These are phyloP conservation scores for human (Homo sapiens) DNA, from an alignment of 2,113 vertebrate genomes.

Conservation along the genomic window DNA sequence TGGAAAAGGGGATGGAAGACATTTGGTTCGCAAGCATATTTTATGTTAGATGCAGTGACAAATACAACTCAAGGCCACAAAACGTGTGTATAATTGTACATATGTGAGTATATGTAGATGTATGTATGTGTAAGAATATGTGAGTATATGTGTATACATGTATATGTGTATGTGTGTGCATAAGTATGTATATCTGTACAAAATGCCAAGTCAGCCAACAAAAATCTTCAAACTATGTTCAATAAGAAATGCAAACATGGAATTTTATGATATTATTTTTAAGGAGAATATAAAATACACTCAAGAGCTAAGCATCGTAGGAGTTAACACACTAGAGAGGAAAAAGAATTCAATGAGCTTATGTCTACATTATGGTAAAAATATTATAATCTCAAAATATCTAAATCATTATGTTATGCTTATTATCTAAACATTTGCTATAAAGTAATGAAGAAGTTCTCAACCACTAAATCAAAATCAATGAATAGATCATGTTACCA, in stretches of 20 bases:
- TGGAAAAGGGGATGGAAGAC: background rate
- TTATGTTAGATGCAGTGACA: background rate
- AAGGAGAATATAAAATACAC: conserved; percentile 34
- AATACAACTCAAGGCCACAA: background rate
- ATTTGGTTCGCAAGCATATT: background rate
- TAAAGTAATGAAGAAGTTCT: background rate
- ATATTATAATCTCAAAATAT: background rate
- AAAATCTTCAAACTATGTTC: conserved; percentile 16
- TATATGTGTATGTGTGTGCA: background rate
- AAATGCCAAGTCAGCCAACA: conserved; percentile 6
- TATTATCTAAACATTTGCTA: background rate
- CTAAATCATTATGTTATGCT: background rate
- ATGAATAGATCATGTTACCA: background rate
- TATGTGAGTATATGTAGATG: background rate
- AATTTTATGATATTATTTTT: conserved; percentile 38
- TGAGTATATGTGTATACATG: background rate
- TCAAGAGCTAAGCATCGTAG: background rate
- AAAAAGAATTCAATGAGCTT: conserved; percentile 3
- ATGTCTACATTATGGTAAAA: background rate
- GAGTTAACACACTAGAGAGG: conserved; percentile 4
- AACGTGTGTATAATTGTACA: background rate
- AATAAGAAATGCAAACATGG: conserved; percentile 1
- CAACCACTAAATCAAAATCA: conserved; percentile 8
- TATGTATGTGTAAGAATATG: background rate
- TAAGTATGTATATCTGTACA: background rate